Evolutionary conservation across 2,888 invertebrate genomes (phyloP).

Genomic region (Sabatieria punctata): DNA sequence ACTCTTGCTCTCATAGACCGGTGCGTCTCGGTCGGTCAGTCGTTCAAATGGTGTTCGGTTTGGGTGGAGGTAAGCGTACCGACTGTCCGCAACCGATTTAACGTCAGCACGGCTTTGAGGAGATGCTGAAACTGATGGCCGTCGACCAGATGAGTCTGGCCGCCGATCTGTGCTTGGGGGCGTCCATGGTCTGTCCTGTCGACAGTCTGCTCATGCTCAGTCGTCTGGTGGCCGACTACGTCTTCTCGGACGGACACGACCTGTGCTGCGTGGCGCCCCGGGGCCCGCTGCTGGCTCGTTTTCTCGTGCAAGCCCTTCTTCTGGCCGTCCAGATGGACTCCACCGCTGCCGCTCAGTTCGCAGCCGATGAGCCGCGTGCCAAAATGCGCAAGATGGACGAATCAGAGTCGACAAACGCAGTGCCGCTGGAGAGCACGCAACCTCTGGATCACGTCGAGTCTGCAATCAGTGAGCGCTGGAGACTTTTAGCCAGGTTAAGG

Average conservation of each 20-base stretch:
- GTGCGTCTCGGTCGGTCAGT: constrained; percentile 7
- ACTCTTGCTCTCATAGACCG: constrained; percentile 13
- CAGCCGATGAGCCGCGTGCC: too few species aligned
- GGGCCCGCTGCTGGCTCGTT: constrained; percentile 13
- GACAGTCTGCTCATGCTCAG: constrained; percentile 10
- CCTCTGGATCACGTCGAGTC: too few species aligned
- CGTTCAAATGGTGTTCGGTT: constrained; percentile 6
- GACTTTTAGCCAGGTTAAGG: not conserved
- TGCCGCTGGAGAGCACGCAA: too few species aligned
- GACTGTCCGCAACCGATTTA: too few species aligned
- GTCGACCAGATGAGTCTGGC: constrained; percentile 15
- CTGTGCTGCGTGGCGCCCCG: constrained; percentile 10
- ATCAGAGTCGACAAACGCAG: too few species aligned
- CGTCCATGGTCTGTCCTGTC: constrained; percentile 12
- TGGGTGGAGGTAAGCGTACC: not conserved
- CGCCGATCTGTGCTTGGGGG: constrained; percentile 15
- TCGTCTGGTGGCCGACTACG: constrained; percentile 8
- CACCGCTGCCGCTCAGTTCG: not conserved
- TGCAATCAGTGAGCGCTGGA: too few species aligned
- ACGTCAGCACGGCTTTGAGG: too few species aligned
- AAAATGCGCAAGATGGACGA: too few species aligned
- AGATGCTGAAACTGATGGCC: constrained; percentile 13
- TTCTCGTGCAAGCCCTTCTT: constrained; percentile 14
- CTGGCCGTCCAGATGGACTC: constrained; percentile 4
- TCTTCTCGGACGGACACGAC: constrained; percentile 5